Evolutionary conservation across 2,888 invertebrate species (phyloP).

Genomic region (Rhimphoctona megacephalus): DNA sequence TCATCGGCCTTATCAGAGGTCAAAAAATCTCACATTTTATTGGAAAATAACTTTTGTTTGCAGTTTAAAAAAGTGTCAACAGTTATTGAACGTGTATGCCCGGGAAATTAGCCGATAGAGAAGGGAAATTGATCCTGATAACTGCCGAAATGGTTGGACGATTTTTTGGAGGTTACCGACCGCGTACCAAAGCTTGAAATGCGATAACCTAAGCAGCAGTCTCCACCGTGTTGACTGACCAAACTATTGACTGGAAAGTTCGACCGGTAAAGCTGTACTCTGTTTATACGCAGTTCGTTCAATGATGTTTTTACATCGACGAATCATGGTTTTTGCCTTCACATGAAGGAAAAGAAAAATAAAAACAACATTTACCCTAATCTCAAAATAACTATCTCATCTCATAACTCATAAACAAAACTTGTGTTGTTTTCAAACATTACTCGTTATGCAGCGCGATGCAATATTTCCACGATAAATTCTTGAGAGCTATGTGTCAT

Average conservation of each 20-base stretch:
- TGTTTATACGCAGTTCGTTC: constrained; percentile 16
- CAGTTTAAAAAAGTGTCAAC: background rate
- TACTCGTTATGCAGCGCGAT: background rate
- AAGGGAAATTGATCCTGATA: constrained; percentile 18
- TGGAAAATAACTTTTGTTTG: background rate
- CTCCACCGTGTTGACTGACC: constrained; percentile 77
- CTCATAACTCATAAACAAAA: constrained; percentile 28
- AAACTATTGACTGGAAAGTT: constrained; percentile 74
- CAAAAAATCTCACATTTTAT: background rate
- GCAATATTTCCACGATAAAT: constrained; percentile 61
- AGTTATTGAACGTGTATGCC: background rate
- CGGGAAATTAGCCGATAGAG: background rate
- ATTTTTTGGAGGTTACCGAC: constrained; percentile 58
- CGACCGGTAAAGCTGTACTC: constrained; percentile 74
- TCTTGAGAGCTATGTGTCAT: constrained; percentile 60
- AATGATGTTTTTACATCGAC: background rate
- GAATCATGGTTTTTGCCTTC: background rate
- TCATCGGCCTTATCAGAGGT: background rate
- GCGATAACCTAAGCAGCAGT: constrained; percentile 73
- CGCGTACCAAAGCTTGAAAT: constrained; percentile 27
- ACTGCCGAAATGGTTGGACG: constrained; percentile 14
- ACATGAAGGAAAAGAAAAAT: background rate
- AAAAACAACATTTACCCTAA: background rate
- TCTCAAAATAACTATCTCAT: constrained; percentile 4
- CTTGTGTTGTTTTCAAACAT: background rate